phyloP scores from a whole-genome alignment of 2,113 vertebrate genomes.

The Labrus mixtus region DNA sequence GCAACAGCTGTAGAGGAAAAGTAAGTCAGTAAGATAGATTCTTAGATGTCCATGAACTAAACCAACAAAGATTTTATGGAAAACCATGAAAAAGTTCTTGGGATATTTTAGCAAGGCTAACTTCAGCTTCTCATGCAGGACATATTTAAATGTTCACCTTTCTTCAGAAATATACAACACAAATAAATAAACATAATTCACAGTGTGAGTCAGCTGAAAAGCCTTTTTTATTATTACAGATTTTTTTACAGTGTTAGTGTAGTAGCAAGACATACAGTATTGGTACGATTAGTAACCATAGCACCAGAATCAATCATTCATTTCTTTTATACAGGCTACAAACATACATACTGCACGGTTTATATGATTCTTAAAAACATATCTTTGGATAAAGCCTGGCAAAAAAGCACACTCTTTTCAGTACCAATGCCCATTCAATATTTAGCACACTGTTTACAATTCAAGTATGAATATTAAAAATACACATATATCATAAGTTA shows the following conservation, averaged over 20 bases:
- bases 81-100: no score
- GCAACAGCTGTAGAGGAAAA: no score
- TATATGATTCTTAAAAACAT: constrained; percentile 75
- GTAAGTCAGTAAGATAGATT: no score
- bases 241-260: constrained; percentile 77
- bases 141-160: no score
- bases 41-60: no score
- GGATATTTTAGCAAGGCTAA: no score
- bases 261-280: constrained; percentile 73
- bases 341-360: constrained; percentile 69
- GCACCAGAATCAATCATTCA: constrained; percentile 78
- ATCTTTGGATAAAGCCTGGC: constrained; percentile 85
- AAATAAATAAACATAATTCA: constrained; percentile 6
- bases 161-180: no score
- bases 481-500: constrained; percentile 80
- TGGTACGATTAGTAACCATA: constrained; percentile 73
- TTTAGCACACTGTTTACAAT: constrained; percentile 78
- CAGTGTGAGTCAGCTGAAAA: constrained; percentile 38
- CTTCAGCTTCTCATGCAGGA: no score
- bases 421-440: constrained; percentile 72
- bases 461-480: constrained; percentile 85
- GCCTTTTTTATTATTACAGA: constrained; percentile 73
- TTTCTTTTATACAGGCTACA: constrained; percentile 70
- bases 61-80: no score
- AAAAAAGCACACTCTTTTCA: constrained; percentile 73